Base-by-base conservation (phyloP, 2,888 invertebrate species). In the Branchipolynoe longqiensis region DNA sequence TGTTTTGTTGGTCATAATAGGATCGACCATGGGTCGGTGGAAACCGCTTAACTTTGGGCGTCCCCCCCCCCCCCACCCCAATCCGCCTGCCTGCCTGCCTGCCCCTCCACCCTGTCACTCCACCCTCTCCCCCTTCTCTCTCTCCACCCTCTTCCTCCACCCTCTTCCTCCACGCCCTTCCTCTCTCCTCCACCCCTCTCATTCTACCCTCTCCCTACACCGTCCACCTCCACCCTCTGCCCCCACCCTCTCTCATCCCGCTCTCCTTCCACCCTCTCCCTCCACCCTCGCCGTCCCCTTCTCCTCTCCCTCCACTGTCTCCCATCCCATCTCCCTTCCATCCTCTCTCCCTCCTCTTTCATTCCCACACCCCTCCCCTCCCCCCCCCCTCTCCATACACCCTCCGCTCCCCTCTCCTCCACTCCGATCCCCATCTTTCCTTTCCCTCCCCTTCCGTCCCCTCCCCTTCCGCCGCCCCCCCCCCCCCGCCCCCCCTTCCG, bases 11-110 rank as follows among this genome's bases (percentile, higher is more conserved):
- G 54, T 54, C 54, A 78, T 78, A 78, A 78, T 78, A 54, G 78
- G 78, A 78, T 78, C 78, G 78, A 78, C 78, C n/a, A 25, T 41
- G 78, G n/a, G 78, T 78, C 78, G 78, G 48, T 78, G 78, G 25
- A 41, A 78, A 41, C 78, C 78, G 48, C 78, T 78, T 78, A 69
- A 69, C 36, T 69, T 69, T 33, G 69, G 38, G 33, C 69, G 28
- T 38, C 69, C 14, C 18, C 18, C 69, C 6, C 69, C 38, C 69
- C 14, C 38, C 33, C 38, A 28, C 22, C 62, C 62, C 25, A 14
- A 31, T 31, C 62, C 33, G 12, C 62, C 33, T 8, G 8, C 33
- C 22, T 33, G 2, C 62, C 28, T 62, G n/a, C 62, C 38, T 38
- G 1, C 38, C 31, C 2, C 62, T 36, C 33, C 18, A 38, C 69